These are phyloP conservation scores for Entelurus aequoreus DNA, from an alignment of 2,113 vertebrate species.

Conservation along the genomic window DNA sequence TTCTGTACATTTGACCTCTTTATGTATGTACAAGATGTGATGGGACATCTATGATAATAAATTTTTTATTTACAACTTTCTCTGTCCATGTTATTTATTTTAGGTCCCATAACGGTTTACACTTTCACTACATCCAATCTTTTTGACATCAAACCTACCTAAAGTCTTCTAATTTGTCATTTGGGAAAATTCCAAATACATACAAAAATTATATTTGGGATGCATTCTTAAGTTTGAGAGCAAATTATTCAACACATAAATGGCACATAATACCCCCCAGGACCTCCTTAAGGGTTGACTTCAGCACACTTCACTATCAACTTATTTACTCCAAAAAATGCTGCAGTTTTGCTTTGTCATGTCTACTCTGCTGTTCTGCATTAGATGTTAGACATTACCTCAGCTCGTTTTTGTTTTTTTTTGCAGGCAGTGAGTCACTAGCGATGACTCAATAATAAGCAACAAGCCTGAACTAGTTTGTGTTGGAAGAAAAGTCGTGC, in stretches of 20 bases:
- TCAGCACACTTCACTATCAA: neutral
- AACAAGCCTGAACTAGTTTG: constrained; percentile 27
- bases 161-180: no score
- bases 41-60: constrained; percentile 55
- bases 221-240: no score
- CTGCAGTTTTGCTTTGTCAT: neutral
- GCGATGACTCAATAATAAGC: constrained; percentile 27
- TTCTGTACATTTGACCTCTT: constrained; percentile 54
- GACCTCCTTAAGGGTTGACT: no score
- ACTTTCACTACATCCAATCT: no score
- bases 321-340: neutral
- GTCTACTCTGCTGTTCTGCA: constrained; percentile 5
- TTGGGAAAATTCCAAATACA: no score
- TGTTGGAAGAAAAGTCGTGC: constrained; percentile 1
- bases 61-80: constrained; percentile 53
- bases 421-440: constrained; percentile 26
- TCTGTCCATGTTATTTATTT: neutral
- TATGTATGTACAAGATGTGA: constrained; percentile 57
- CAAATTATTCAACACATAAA: no score
- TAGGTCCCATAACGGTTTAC: no score
- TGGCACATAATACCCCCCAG: no score
- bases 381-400: constrained; percentile 3
- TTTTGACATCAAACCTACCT: no score
- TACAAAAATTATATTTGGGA: no score
- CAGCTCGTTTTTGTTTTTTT: constrained; percentile 20